Base-by-base conservation (phyloP, 2,113 vertebrate genomes). In the Columbina picui region DNA sequence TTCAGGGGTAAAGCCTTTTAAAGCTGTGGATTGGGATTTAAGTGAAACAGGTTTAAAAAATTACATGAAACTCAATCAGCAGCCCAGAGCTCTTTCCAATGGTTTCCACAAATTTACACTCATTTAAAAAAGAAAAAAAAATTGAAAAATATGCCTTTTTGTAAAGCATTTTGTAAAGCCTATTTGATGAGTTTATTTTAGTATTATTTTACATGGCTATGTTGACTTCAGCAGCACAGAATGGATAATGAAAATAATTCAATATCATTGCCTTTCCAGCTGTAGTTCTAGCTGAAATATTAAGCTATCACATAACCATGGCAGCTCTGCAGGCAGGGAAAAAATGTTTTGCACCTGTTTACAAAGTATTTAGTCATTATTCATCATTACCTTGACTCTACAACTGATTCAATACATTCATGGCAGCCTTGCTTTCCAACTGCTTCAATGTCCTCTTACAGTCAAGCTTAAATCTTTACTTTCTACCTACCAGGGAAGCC, bases 311-410 rank as follows among this genome's bases (percentile, higher is more conserved):
- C 29, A 9, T 94, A 94, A 95, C 92, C 79, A 73, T 91, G 90
- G 95, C 90, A 97, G 69, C 56, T 70, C 60, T 94, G 57, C 95
- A 94, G 84, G 67, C 63, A 68, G n/a, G 22, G 60, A 18, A 63
- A 73, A 87, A 77, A 52, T 61, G 45, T 12, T 89, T 89, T 94
- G 93, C 96, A 97, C 90, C 94, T 96, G 96, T 96, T 96, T 96
- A 93, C 53, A 90, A 86, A 83, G 25, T n/a, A 84, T 91, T 91
- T 81, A 90, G 52, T 57, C 81, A 94, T 95, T 96, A 93, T 92
- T 91, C 71, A 93, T 92, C 74, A 55, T 82, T 91, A 97, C 76
- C 79, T 97, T 96, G 75, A 94, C 65, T 82, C 30, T 84, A 38
- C 39, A 63, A 90, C 45, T 94, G 49, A 89, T 81, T 60, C 61